Evolutionary conservation across 2,113 vertebrate genomes (phyloP).

Genomic region (Phrynocephalus versicolor): DNA sequence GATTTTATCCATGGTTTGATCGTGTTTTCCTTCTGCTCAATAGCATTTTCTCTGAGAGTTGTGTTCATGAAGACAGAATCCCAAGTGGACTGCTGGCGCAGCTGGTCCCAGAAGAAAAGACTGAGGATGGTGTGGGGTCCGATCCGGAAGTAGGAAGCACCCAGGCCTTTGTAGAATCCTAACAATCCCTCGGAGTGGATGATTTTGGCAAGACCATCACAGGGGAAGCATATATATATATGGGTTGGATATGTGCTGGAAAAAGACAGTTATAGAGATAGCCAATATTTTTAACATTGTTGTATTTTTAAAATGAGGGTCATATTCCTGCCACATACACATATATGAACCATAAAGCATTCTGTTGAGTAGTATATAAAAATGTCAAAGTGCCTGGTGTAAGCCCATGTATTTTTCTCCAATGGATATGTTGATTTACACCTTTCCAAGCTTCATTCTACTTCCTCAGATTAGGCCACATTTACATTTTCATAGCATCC

Average conservation of each 20-base stretch:
- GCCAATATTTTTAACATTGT: slow-evolving; percentile 29
- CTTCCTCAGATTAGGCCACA: slow-evolving; percentile 65
- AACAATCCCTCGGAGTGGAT: slow-evolving; percentile 80
- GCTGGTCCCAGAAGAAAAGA: slow-evolving; percentile 87
- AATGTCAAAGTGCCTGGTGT: slow-evolving; percentile 37
- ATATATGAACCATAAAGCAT: slow-evolving; percentile 41
- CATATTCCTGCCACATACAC: slow-evolving; percentile 29
- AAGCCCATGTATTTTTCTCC: slow-evolving; percentile 36
- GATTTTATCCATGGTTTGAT: too few relatives aligned
- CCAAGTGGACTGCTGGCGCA: slow-evolving; percentile 72
- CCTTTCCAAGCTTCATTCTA: slow-evolving; percentile 57
- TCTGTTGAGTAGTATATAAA: slow-evolving; percentile 37
- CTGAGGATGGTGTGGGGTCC: slow-evolving; percentile 89
- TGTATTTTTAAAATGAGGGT: slow-evolving; percentile 37
- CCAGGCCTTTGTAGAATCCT: slow-evolving; percentile 90
- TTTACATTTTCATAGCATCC: slow-evolving; percentile 75
- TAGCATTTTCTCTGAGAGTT: too few relatives aligned
- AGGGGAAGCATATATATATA: slow-evolving; percentile 51
- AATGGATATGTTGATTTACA: slow-evolving; percentile 62
- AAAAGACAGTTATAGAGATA: slow-evolving; percentile 56
- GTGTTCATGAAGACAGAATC: too few relatives aligned
- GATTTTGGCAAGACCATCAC: slow-evolving; percentile 78
- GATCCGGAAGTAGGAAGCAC: slow-evolving; percentile 87
- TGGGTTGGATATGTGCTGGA: slow-evolving; percentile 49
- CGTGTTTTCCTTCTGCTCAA: too few relatives aligned